These are phyloP conservation scores for Nerophis ophidion DNA, from an alignment of 2,113 vertebrate species.

Conservation along the genomic window DNA sequence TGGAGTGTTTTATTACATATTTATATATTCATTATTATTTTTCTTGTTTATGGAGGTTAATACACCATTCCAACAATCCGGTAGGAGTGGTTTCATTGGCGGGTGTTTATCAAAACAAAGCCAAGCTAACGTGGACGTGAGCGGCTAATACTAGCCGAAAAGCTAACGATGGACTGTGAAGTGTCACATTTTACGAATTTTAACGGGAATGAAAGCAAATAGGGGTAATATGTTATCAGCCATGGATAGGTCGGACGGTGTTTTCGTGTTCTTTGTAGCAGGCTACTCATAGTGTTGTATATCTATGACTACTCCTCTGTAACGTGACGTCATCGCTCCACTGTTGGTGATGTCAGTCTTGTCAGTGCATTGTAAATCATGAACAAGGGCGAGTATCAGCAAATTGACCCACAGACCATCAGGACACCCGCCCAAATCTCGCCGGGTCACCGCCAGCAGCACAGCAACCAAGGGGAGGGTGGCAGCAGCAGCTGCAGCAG, in stretches of 20 bases:
- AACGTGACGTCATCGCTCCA: conserved; percentile 5
- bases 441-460: neutral
- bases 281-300: neutral
- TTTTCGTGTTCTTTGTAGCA: conserved; percentile 15
- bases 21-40: no score
- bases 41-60: neutral
- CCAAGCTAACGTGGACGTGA: neutral
- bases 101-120: no score
- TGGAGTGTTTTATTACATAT: neutral
- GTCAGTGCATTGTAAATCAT: conserved; percentile 40
- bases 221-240: no score
- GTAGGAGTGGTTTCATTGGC: no score
- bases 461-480: neutral
- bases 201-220: conserved; percentile 6
- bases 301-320: neutral
- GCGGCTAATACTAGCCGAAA: neutral
- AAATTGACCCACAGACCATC: conserved; percentile 74
- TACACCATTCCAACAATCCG: neutral
- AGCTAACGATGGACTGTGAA: neutral
- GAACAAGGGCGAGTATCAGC: conserved; percentile 82
- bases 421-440: conserved; percentile 46
- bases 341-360: conserved; percentile 31
- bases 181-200: neutral
- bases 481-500: neutral
- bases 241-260: conserved; percentile 1